Evolutionary conservation across 2,113 vertebrate species (phyloP).

Genomic region (Macrotis lagotis): DNA sequence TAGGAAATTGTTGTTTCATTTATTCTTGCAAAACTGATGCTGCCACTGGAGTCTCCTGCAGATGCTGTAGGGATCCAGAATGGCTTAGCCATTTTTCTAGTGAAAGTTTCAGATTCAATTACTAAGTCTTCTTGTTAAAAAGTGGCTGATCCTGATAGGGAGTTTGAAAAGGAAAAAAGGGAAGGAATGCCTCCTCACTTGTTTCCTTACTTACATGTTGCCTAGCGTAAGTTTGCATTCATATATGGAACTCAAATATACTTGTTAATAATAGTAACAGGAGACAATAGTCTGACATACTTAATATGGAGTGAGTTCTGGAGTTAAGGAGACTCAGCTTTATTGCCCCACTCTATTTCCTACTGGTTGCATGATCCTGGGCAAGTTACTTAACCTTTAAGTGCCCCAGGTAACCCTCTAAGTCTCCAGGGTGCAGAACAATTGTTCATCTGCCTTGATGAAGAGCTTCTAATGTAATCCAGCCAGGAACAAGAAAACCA

Average conservation of each 20-base stretch:
- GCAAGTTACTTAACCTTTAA: background rate
- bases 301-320: background rate
- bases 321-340: background rate
- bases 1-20: slow-evolving; percentile 59
- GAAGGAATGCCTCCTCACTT: slow-evolving; percentile 44
- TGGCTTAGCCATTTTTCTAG: slow-evolving; percentile 58
- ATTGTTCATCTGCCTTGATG: background rate
- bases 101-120: slow-evolving; percentile 66
- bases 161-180: slow-evolving; percentile 44
- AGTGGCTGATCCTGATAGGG: slow-evolving; percentile 39
- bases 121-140: slow-evolving; percentile 58
- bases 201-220: background rate
- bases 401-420: background rate
- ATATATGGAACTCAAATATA: slow-evolving; percentile 41
- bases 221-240: background rate
- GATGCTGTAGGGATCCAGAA: slow-evolving; percentile 38
- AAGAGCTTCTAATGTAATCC: background rate
- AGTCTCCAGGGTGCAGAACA: background rate
- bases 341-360: background rate
- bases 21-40: slow-evolving; percentile 43
- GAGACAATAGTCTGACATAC: background rate
- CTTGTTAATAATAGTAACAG: background rate
- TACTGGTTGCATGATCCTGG: background rate
- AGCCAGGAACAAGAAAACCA: background rate
- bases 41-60: background rate